phyloP scores from a whole-genome alignment of 2,797 vertebrate genomes.

The Esox masquinongy region DNA sequence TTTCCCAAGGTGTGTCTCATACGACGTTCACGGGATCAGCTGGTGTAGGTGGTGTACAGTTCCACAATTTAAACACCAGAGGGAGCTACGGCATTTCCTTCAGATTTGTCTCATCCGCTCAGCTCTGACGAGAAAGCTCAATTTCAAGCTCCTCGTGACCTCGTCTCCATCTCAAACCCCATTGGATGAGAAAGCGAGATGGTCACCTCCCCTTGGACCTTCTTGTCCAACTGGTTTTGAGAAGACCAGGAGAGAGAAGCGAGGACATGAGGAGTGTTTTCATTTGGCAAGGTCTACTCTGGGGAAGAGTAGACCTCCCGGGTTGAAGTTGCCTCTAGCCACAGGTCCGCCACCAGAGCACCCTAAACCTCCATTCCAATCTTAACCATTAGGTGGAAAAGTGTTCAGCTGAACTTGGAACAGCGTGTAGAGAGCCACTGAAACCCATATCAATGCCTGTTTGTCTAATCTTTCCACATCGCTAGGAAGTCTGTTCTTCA shows the following conservation, averaged over 20 bases:
- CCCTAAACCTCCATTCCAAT: neutral
- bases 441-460: neutral
- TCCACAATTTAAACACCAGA: slow-evolving; percentile 55
- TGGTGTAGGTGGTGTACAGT: neutral
- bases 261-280: too few species aligned
- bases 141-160: too few species aligned
- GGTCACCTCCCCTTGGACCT: too few species aligned
- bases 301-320: neutral
- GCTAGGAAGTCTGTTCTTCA: neutral
- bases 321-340: neutral
- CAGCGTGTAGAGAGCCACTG: neutral
- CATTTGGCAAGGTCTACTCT: too few species aligned
- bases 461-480: neutral
- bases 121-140: too few species aligned
- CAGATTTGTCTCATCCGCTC: slow-evolving; percentile 1
- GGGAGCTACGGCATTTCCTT: slow-evolving; percentile 52
- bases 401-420: neutral
- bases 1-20: slow-evolving; percentile 74
- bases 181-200: too few species aligned
- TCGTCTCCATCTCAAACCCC: neutral
- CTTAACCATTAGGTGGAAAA: neutral
- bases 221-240: too few species aligned
- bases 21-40: neutral
- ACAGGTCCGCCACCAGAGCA: neutral
- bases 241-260: too few species aligned